phyloP scores from a whole-genome alignment of 1,140 invertebrate genomes.

The Agrypnia vestita region DNA sequence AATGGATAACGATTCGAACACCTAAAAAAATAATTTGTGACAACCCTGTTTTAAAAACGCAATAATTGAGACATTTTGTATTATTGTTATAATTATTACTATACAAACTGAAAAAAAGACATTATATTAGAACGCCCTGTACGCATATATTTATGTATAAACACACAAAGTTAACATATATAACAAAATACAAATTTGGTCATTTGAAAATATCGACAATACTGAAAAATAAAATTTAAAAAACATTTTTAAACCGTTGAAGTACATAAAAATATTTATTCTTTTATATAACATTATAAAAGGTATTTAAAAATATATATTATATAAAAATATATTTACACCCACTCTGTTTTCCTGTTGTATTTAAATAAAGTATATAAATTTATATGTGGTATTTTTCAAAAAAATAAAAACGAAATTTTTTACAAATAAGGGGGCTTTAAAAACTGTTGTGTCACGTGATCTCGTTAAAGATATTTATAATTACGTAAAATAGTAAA shows the following conservation, averaged over 20 bases:
- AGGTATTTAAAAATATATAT: constrained; percentile 10
- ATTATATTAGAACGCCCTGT: no score
- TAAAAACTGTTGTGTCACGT: constrained; percentile 27
- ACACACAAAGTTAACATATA: no score
- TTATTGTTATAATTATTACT: no score
- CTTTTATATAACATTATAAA: constrained; percentile 22
- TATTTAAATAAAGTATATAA: constrained; percentile 7
- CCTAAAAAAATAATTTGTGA: constrained; percentile 15
- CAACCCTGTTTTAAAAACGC: not conserved
- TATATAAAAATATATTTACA: constrained; percentile 35
- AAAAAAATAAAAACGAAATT: constrained; percentile 3
- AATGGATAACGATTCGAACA: constrained; percentile 25
- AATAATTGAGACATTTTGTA: not conserved
- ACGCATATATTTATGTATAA: no score
- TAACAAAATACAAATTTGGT: constrained; percentile 15
- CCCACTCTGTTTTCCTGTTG: constrained; percentile 15
- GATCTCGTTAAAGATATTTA: constrained; percentile 22
- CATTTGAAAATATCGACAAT: not conserved
- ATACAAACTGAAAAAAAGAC: constrained; percentile 5
- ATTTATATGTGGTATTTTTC: constrained; percentile 7
- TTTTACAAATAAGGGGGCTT: constrained; percentile 34
- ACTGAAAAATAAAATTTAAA: not conserved
- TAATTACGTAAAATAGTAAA: not conserved
- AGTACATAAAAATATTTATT: constrained; percentile 21
- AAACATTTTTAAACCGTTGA: not conserved